A percentile compares a stretch with the other conserved stretches of the same genome.
Evolutionary conservation across 2,797 vertebrate genomes (phyloP).

Genomic region (Heliangelus exortis): DNA sequence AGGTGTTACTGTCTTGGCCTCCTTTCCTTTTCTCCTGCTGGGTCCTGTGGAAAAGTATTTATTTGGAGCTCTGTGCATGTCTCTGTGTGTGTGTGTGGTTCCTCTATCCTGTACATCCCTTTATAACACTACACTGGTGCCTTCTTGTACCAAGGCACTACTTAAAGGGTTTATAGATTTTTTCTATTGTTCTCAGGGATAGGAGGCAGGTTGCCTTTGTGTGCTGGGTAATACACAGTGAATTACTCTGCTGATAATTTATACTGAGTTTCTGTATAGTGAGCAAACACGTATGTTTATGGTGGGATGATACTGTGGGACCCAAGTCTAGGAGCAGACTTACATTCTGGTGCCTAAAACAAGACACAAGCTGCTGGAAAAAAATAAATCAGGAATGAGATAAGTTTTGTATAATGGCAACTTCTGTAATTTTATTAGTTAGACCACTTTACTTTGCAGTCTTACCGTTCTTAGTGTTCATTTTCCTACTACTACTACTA

Average conservation of each 20-base stretch:
- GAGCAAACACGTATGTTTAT: fast-evolving
- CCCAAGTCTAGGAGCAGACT: background rate
- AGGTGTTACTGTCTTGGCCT: background rate
- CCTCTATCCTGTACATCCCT: background rate
- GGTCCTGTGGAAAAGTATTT: background rate
- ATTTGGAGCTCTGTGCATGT: background rate
- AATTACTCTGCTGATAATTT: background rate
- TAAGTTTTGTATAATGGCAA: background rate
- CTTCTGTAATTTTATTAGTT: background rate
- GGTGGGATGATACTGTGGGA: background rate
- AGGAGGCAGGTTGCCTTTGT: background rate
- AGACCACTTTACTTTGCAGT: background rate
- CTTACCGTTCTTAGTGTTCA: background rate
- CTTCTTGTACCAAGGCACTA: background rate
- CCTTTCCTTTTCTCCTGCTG: background rate
- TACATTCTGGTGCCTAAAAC: background rate
- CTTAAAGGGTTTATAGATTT: background rate
- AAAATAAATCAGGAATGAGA: background rate
- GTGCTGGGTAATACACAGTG: background rate
- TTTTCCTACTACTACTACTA: background rate
- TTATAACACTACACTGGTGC: background rate
- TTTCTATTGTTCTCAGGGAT: background rate
- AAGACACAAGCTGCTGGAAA: background rate
- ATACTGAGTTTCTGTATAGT: background rate
- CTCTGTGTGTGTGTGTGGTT: background rate